phyloP scores from a whole-genome alignment of 2,888 invertebrate genomes.

The Macaria liturata region DNA sequence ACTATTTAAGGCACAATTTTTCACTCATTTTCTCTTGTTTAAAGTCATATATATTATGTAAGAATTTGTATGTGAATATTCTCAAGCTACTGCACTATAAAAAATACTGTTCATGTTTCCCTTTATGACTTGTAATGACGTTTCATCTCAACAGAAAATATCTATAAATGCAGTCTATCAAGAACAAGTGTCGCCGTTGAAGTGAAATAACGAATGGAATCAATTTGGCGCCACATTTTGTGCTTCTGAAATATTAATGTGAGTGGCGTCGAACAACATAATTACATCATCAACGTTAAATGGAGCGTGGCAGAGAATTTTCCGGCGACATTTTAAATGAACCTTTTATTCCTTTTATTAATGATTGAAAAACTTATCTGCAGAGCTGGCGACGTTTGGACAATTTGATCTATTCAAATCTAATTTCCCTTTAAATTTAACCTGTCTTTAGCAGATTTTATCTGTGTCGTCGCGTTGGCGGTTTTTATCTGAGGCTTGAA shows the following conservation, averaged over 20 bases:
- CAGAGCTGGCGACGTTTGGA: conserved; percentile 49
- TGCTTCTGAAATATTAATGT: conserved; percentile 28
- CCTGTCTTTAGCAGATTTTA: conserved; percentile 74
- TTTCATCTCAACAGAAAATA: conserved; percentile 37
- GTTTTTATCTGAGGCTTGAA: conserved; percentile 68
- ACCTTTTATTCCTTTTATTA: conserved; percentile 24
- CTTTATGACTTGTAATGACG: conserved; percentile 41
- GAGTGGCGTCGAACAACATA: conserved; percentile 28
- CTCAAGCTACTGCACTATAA: too few relatives aligned
- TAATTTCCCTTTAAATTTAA: conserved; percentile 74
- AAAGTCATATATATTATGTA: too few relatives aligned
- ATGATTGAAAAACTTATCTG: conserved; percentile 41
- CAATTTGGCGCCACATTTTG: conserved; percentile 31
- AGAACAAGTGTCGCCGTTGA: conserved; percentile 13
- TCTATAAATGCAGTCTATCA: conserved; percentile 35
- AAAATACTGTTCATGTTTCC: conserved; percentile 14
- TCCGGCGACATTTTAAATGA: conserved; percentile 18
- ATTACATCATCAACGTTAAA: conserved; percentile 30
- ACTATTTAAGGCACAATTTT: too few relatives aligned
- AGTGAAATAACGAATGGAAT: conserved; percentile 33
- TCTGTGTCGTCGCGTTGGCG: conserved; percentile 63
- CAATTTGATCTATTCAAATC: conserved; percentile 69
- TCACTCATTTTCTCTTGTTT: too few relatives aligned
- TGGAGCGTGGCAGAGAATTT: conserved; percentile 25
- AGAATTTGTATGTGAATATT: too few relatives aligned